Percentiles rank a stretch among this genome's conserved stretches.
Evolutionary conservation across 1,140 invertebrate species (phyloP).

Genomic region (Calycopis cecrops): DNA sequence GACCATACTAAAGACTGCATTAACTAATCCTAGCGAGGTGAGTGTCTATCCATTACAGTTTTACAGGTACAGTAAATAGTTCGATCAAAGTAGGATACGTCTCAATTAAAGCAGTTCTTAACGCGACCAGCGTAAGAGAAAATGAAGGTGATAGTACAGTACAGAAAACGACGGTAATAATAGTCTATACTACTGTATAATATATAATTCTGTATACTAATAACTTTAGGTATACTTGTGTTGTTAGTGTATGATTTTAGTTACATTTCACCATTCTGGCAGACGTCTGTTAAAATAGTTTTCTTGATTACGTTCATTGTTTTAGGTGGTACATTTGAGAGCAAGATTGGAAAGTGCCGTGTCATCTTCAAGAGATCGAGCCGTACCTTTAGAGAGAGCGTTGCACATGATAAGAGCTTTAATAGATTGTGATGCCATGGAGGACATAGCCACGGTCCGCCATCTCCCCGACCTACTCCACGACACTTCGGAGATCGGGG

Average conservation of each 20-base stretch:
- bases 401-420: slow-evolving; percentile 91
- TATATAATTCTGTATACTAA: too few relatives aligned
- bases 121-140: too few relatives aligned
- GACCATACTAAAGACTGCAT: slow-evolving; percentile 93
- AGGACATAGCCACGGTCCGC: slow-evolving; percentile 93
- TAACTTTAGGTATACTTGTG: too few relatives aligned
- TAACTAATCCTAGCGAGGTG: slow-evolving; percentile 93
- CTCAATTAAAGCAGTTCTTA: too few relatives aligned
- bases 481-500: slow-evolving; percentile 92
- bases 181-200: too few relatives aligned
- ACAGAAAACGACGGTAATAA: too few relatives aligned
- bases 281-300: slow-evolving; percentile 7
- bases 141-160: too few relatives aligned
- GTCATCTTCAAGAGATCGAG: slow-evolving; percentile 88
- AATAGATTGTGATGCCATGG: slow-evolving; percentile 96
- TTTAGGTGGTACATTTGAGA: slow-evolving; percentile 86
- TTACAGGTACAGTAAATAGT: too few relatives aligned
- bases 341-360: slow-evolving; percentile 90
- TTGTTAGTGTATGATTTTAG: slow-evolving; percentile 25
- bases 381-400: slow-evolving; percentile 87
- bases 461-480: slow-evolving; percentile 93
- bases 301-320: slow-evolving; percentile 14
- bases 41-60: slow-evolving; percentile 15
- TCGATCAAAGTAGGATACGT: too few relatives aligned
- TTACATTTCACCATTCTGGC: too few relatives aligned